phyloP scores from a whole-genome alignment of 2,888 invertebrate species.

The Pyralis farinalis region DNA sequence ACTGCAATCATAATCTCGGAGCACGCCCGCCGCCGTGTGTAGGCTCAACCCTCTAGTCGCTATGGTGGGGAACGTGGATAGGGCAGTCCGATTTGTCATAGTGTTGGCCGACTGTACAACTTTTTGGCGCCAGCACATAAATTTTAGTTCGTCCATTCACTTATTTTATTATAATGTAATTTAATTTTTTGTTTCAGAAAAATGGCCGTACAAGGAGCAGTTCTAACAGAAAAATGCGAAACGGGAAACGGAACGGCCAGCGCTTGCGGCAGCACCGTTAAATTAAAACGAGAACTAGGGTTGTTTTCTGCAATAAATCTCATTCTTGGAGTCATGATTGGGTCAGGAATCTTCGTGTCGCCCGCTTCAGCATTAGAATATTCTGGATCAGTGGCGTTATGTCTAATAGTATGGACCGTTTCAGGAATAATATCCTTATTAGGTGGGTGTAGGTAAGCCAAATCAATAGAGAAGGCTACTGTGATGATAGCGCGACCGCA shows the following conservation, averaged over 20 bases:
- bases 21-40: too few relatives aligned
- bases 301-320: constrained; percentile 90
- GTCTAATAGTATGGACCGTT: constrained; percentile 88
- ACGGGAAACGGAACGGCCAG: constrained; percentile 30
- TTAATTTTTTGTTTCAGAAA: constrained; percentile 36
- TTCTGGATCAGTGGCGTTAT: constrained; percentile 90
- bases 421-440: constrained; percentile 90
- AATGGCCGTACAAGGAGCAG: constrained; percentile 45
- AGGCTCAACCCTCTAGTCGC: too few relatives aligned
- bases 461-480: too few relatives aligned
- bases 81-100: too few relatives aligned
- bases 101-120: too few relatives aligned
- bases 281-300: constrained; percentile 88
- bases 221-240: constrained; percentile 36
- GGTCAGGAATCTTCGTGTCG: constrained; percentile 93
- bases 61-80: too few relatives aligned
- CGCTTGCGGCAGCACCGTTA: constrained; percentile 64
- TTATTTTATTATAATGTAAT: too few relatives aligned
- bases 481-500: too few relatives aligned
- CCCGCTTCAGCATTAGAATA: constrained; percentile 88
- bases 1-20: too few relatives aligned
- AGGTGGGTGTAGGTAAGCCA: constrained; percentile 81
- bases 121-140: too few relatives aligned
- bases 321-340: constrained; percentile 94
- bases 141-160: too few relatives aligned